These are phyloP conservation scores for Calameuta idolon DNA, from an alignment of 2,888 invertebrate genomes.

Conservation along the genomic window DNA sequence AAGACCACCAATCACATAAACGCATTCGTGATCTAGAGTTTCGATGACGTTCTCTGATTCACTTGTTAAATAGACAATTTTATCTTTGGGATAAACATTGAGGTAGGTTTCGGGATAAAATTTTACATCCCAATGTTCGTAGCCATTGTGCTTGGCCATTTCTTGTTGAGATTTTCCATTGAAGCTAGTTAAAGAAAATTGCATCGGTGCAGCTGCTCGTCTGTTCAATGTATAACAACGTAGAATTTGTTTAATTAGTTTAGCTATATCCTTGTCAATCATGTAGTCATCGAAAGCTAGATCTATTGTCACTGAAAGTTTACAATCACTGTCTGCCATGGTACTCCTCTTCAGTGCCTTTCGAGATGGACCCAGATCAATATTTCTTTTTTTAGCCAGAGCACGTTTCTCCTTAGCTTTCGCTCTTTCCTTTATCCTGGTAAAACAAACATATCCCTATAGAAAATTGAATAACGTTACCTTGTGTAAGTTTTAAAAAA, in stretches of 20 bases:
- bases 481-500: not conserved
- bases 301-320: constrained; percentile 84
- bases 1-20: constrained; percentile 96
- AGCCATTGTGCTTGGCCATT: constrained; percentile 87
- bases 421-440: constrained; percentile 75
- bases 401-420: constrained; percentile 78
- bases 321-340: constrained; percentile 77
- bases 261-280: constrained; percentile 88
- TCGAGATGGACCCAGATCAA: constrained; percentile 81
- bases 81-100: constrained; percentile 79
- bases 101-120: constrained; percentile 77
- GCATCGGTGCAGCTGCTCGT: constrained; percentile 81
- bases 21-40: constrained; percentile 78
- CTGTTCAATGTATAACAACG: constrained; percentile 93
- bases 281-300: constrained; percentile 92
- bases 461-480: not conserved
- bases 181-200: constrained; percentile 86
- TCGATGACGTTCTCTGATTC: constrained; percentile 91
- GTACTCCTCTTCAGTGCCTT: constrained; percentile 82
- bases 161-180: constrained; percentile 78
- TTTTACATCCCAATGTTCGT: constrained; percentile 91
- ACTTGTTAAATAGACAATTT: constrained; percentile 91
- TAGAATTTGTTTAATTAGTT: constrained; percentile 90
- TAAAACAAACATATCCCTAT: not conserved
- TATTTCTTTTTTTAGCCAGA: constrained; percentile 78